Percentiles rank a stretch among this genome's conserved stretches.
phyloP scores from a whole-genome alignment of 2,113 vertebrate species.

The Epinephelus cyanopodus region DNA sequence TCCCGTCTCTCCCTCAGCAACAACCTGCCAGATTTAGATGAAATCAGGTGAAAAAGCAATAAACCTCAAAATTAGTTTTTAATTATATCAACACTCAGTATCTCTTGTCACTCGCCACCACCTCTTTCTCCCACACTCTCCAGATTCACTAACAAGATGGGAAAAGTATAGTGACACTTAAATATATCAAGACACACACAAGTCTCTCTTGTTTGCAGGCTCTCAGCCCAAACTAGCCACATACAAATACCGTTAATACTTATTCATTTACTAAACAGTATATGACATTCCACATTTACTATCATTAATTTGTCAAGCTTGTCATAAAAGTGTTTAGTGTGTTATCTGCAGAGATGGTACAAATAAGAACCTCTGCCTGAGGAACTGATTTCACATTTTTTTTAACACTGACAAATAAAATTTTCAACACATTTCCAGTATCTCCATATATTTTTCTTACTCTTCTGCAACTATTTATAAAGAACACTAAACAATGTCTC shows the following conservation, averaged over 20 bases:
- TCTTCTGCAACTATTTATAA: neutral
- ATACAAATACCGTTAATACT: neutral
- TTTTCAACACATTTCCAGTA: neutral
- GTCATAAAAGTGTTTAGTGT: neutral
- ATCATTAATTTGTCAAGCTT: neutral
- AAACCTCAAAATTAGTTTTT: conserved; percentile 51
- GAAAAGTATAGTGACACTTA: conserved; percentile 12
- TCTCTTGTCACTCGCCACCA: conserved; percentile 40
- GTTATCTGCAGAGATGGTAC: neutral
- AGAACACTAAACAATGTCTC: conserved; percentile 1
- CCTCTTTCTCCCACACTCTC: conserved; percentile 6
- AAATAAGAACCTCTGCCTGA: neutral
- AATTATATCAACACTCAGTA: conserved; percentile 51
- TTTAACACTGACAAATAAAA: neutral
- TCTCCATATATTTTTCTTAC: neutral
- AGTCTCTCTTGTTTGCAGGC: neutral
- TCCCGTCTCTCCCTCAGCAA: conserved; percentile 14
- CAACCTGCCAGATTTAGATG: conserved; percentile 53
- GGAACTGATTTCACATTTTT: neutral
- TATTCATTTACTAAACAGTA: neutral
- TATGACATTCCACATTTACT: neutral
- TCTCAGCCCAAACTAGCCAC: neutral
- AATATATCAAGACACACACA: neutral
- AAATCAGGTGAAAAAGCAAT: conserved; percentile 60
- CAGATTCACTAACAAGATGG: conserved; percentile 37